Evolutionary conservation across 2,888 invertebrate species (phyloP).

Genomic region (Lasioglossum leucozonium): DNA sequence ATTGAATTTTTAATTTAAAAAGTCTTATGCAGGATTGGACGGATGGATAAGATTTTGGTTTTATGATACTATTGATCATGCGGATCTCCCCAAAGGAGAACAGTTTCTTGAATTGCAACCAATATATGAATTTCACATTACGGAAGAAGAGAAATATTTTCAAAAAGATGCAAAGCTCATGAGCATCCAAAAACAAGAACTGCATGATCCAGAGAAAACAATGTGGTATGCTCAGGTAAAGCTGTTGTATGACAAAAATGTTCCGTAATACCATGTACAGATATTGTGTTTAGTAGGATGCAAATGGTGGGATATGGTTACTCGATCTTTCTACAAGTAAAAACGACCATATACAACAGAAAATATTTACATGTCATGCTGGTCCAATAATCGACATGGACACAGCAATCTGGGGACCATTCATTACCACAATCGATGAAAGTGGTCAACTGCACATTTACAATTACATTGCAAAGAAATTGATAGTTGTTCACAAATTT

Average conservation of each 20-base stretch:
- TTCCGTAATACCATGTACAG: not conserved
- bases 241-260: not conserved
- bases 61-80: slow-evolving; percentile 95
- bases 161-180: slow-evolving; percentile 83
- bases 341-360: slow-evolving; percentile 84
- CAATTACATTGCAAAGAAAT: slow-evolving; percentile 87
- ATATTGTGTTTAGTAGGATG: slow-evolving; percentile 87
- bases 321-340: slow-evolving; percentile 87
- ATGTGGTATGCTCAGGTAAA: slow-evolving; percentile 92
- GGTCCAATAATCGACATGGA: slow-evolving; percentile 90
- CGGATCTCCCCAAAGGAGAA: slow-evolving; percentile 93
- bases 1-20: not conserved
- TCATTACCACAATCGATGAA: slow-evolving; percentile 90
- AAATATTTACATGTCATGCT: slow-evolving; percentile 90
- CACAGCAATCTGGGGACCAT: slow-evolving; percentile 89
- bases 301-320: slow-evolving; percentile 92
- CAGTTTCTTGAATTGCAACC: slow-evolving; percentile 93
- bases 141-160: slow-evolving; percentile 71
- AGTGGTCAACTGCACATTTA: slow-evolving; percentile 91
- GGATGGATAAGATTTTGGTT: slow-evolving; percentile 94
- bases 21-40: slow-evolving; percentile 87
- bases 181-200: slow-evolving; percentile 85
- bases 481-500: slow-evolving; percentile 88
- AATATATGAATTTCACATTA: slow-evolving; percentile 91
- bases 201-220: slow-evolving; percentile 80